Percentiles rank a stretch among this genome's conserved stretches.
Conservation (phyloP, 2,113 vertebrate genomes). For the Oenanthe melanoleuca region DNA sequence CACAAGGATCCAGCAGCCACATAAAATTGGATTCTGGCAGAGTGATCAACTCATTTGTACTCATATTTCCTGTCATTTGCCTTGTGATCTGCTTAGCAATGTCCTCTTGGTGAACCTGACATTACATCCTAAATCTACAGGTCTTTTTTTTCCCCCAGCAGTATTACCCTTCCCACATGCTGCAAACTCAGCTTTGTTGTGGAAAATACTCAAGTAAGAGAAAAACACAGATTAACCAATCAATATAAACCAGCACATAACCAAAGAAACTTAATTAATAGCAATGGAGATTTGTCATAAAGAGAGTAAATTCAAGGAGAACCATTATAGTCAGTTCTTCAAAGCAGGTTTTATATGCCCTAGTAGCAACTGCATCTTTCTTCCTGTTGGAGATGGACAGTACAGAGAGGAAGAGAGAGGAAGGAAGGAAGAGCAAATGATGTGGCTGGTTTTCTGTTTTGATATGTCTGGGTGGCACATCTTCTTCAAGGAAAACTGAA, state of each 20-base stretch:
- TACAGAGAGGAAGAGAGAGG: not conserved
- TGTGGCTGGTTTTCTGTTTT: not conserved
- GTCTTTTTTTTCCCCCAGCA: not conserved
- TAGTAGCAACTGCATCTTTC: not conserved
- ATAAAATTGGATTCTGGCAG: constrained; percentile 10
- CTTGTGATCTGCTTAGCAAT: constrained; percentile 35
- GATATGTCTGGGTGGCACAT: not conserved
- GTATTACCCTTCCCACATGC: not conserved
- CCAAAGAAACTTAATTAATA: not conserved
- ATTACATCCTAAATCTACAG: constrained; percentile 4
- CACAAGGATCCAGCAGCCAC: constrained; percentile 3
- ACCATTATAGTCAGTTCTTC: not conserved
- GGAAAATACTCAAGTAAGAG: not conserved
- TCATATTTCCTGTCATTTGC: constrained; percentile 3
- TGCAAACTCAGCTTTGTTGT: not conserved
- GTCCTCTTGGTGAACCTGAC: constrained; percentile 31
- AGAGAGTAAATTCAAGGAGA: not conserved
- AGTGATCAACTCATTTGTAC: constrained; percentile 37
- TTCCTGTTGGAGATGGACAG: not conserved
- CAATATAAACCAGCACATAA: not conserved
- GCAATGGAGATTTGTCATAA: not conserved
- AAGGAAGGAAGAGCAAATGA: not conserved
- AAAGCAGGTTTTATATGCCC: not conserved
- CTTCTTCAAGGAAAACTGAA: not conserved
- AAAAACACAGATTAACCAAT: not conserved